Conservation (phyloP, 2,888 invertebrate genomes). For the Pachliopta kotzebuea region DNA sequence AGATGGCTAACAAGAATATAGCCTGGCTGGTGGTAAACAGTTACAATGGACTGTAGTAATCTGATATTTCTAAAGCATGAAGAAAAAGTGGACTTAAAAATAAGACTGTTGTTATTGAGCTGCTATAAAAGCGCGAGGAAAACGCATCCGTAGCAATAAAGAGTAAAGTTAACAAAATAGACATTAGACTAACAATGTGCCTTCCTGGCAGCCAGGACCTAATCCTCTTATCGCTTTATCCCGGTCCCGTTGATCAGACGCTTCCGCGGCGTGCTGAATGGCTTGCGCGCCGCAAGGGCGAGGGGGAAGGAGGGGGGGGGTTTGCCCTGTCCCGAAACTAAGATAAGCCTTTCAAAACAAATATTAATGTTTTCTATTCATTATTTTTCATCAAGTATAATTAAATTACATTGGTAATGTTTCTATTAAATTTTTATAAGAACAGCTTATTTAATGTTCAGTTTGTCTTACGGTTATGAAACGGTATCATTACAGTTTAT, state of each 20-base stretch:
- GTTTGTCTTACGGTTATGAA: too few relatives aligned
- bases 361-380: conserved; percentile 38
- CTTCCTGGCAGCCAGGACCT: conserved; percentile 39
- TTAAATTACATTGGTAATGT: too few relatives aligned
- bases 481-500: too few relatives aligned
- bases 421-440: too few relatives aligned
- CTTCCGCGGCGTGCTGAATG: conserved; percentile 42
- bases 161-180: conserved; percentile 53
- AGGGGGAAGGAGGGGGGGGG: too few relatives aligned
- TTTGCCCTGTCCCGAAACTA: conserved; percentile 35
- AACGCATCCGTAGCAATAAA: conserved; percentile 38
- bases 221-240: conserved; percentile 60
- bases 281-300: conserved; percentile 26
- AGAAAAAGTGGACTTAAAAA: not conserved
- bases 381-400: not conserved
- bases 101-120: not conserved
- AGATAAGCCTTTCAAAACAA: conserved; percentile 48
- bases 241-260: conserved; percentile 48
- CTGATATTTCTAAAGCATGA: not conserved
- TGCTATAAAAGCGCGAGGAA: conserved; percentile 4
- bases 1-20: too few relatives aligned
- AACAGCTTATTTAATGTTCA: too few relatives aligned
- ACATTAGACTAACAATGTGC: conserved; percentile 46
- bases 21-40: too few relatives aligned
- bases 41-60: too few relatives aligned